Base-by-base conservation (phyloP, 1,140 invertebrate species). In the Thalassaphorura encarpata region DNA sequence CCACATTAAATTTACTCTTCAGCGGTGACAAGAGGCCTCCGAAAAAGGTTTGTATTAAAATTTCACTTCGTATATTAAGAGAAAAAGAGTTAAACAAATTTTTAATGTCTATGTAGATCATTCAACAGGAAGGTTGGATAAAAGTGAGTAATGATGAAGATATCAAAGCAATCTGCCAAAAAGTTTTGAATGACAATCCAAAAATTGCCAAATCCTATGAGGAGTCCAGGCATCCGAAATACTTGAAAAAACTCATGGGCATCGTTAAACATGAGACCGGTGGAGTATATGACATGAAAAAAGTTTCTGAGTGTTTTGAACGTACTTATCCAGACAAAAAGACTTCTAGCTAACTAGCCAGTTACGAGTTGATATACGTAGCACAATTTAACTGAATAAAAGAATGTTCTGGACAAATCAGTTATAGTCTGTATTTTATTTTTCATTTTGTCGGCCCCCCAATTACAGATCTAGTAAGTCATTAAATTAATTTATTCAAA, bases 151-250 rank as follows among this genome's bases (percentile, higher is more conserved):
- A 85, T 67, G 67, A 76, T 56, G 61, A 69, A 19, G 71, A 77
- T 68, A 76, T 89, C 52, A 73, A 69, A 40, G 69, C 76, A 62
- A 69, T 81, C 28, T 87, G 85, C 70, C 58, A 71, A 41, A 67
- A 77, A 67, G 71, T 83, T 1, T 69, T 89, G 24, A 62, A 78
- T 19, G 75, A 81, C 58, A 83, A 87, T 73, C 75, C 79, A 23
- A 80, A 84, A 68, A 80, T 85, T 2, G 15, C 28, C 18, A 50
- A 54, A 1, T 63, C 48, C 46, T 40, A 33, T 28, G 41, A 21
- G 45, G 54, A 49, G 27, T 1, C 19, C 16, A 46, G 55, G 41
- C 29, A 48, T 2, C 2, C 27, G 0, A 58, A 64, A 33, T 36
- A 47, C 43, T 42, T 58, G 5, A 63, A 63, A 21, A 56, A 56